phyloP scores from a whole-genome alignment of 2,888 invertebrate species.

The Sialis fuliginosa region DNA sequence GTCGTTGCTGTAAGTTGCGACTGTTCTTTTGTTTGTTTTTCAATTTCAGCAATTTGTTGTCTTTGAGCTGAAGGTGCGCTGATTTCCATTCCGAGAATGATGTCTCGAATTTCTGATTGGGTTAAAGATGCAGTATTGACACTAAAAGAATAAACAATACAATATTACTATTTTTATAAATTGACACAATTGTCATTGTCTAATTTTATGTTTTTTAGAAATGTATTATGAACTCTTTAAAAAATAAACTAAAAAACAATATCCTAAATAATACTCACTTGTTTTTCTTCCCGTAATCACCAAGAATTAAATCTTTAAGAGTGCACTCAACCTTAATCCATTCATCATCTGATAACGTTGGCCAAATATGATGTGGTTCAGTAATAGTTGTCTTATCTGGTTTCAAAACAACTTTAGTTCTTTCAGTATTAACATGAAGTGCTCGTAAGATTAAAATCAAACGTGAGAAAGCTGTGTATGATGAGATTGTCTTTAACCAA shows the following conservation, averaged over 20 bases:
- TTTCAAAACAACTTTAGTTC: constrained; percentile 95
- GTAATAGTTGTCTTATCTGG: constrained; percentile 99
- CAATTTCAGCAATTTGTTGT: constrained; percentile 99
- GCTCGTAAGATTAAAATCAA: constrained; percentile 92
- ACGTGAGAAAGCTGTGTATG: constrained; percentile 96
- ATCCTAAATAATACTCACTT: constrained; percentile 49
- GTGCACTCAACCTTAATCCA: constrained; percentile 91
- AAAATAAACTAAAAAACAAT: not conserved
- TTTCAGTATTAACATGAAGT: constrained; percentile 95
- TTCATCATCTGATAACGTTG: constrained; percentile 90
- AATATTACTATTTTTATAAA: constrained; percentile 3
- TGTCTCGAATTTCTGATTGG: constrained; percentile 98
- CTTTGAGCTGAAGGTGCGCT: constrained; percentile 97
- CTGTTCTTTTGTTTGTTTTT: constrained; percentile 99
- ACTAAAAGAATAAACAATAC: constrained; percentile 24
- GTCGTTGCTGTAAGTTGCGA: constrained; percentile 96
- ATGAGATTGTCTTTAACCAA: constrained; percentile 98
- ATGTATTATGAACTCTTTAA: not conserved
- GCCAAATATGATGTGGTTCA: constrained; percentile 99
- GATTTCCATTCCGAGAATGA: constrained; percentile 99
- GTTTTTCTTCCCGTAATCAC: constrained; percentile 99
- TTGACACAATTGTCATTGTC: constrained; percentile 1
- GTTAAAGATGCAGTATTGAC: constrained; percentile 98
- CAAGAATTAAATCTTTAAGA: constrained; percentile 92
- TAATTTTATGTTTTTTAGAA: not conserved